Base-by-base conservation (phyloP, 92 coral and sea anemone species). In the Pocillopora grandis region DNA sequence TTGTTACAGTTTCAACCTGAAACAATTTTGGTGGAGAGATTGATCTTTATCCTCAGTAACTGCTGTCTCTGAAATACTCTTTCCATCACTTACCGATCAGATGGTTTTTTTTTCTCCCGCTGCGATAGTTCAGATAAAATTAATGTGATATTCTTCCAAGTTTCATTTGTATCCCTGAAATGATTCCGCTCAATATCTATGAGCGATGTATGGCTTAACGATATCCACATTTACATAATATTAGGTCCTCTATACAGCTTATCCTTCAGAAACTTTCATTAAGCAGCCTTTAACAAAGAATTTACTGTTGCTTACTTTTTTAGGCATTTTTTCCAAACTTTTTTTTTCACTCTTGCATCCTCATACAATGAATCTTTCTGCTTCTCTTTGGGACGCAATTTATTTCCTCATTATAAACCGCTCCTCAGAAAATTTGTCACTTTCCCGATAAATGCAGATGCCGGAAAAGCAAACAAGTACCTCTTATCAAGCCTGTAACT, bases 1-100 rank as follows among this genome's bases (percentile, higher is more conserved):
- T 16, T 33, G 74, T 69, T 69, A 69, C 74, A 69, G 56, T 69
- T 69, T 69, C 74, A 69, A 42, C 52, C 6, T 21, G 20, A 36
- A 12, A 69, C 42, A 1, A 36, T 13, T 31, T 69, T 12, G 13
- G 19, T 14, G 55, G 52, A 36, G 36, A 69, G 56, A 7, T 35
- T 69, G n/a, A 23, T 69, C 42, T n/a, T 35, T 36, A 69, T 10
- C 49, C 37, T 69, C 19, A 16, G 52, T 52, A n/a, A n/a, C 37
- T 69, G 74, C 48, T 69, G 36, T 35, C 74, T 31, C 42, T 17
- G 52, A 10, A 69, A 36, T 17, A 6, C 52, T 69, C 23, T 13
- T 55, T 16, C 57, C 16, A 12, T 21, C 2, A 68, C 52, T 42
- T 3, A 42, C 4, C 52, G 17, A 68, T 68, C 27, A 37, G 12